These are phyloP conservation scores for Drosophila koepferae DNA, from an alignment of 2,888 invertebrate species.

Conservation along the genomic window DNA sequence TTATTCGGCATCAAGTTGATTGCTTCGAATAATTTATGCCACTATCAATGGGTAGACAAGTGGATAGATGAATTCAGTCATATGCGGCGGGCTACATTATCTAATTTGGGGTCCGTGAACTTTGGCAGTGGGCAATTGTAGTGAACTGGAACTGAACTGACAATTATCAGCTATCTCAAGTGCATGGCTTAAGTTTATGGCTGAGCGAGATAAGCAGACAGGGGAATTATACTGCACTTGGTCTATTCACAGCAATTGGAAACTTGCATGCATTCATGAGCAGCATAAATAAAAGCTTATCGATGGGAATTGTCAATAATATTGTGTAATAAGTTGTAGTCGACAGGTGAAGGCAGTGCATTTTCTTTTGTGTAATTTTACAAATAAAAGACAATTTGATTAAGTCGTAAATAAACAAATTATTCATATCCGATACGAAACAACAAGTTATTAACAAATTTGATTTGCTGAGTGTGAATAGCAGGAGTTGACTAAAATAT, in stretches of 20 bases:
- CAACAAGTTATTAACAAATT: neutral
- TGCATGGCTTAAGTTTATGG: conserved; percentile 2
- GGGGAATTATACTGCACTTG: neutral
- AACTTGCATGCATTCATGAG: conserved; percentile 2
- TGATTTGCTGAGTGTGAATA: neutral
- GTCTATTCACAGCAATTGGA: neutral
- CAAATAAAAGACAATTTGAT: neutral
- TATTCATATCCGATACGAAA: neutral
- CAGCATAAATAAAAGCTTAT: conserved; percentile 4
- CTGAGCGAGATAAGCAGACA: conserved; percentile 8
- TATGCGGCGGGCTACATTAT: conserved; percentile 1
- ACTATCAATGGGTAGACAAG: neutral
- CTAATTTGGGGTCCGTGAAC: conserved; percentile 21
- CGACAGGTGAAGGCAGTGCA: neutral
- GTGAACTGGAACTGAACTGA: neutral
- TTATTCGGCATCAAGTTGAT: conserved; percentile 15
- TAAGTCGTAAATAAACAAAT: neutral
- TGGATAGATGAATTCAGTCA: neutral
- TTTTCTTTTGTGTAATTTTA: conserved; percentile 2
- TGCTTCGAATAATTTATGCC: conserved; percentile 10
- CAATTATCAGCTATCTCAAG: conserved; percentile 5
- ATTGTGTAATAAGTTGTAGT: conserved; percentile 1
- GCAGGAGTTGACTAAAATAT: neutral
- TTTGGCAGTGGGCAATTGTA: conserved; percentile 3
- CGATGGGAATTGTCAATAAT: neutral